Evolutionary conservation across 2,888 invertebrate species (phyloP).

Genomic region (Prosopocoilus inquinatus): DNA sequence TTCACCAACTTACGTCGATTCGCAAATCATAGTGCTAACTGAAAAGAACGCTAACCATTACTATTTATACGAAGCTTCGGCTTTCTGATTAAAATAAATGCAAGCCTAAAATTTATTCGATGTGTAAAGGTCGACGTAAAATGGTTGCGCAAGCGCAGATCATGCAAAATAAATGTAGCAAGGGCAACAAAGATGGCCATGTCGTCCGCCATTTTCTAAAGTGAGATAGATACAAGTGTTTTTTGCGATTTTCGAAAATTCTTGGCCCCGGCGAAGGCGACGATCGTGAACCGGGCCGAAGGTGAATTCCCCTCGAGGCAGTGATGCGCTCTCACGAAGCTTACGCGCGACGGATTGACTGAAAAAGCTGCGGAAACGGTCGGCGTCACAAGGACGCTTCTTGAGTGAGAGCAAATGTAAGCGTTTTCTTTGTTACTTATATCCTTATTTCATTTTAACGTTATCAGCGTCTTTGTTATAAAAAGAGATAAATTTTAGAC

Average conservation of each 20-base stretch:
- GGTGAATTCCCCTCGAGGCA: conserved; percentile 7
- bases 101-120: too few species aligned
- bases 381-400: conserved; percentile 33
- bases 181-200: conserved; percentile 52
- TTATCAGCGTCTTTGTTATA: conserved; percentile 53
- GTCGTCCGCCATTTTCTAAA: conserved; percentile 54
- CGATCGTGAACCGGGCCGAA: not conserved
- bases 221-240: conserved; percentile 52
- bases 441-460: conserved; percentile 52
- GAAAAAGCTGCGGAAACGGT: conserved; percentile 11
- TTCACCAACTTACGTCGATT: too few species aligned
- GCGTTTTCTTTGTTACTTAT: conserved; percentile 52
- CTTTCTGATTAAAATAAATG: too few species aligned
- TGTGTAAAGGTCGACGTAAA: not conserved
- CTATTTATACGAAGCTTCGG: too few species aligned
- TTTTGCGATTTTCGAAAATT: conserved; percentile 41
- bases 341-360: conserved; percentile 5
- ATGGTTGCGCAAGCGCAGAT: conserved; percentile 19
- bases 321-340: conserved; percentile 6
- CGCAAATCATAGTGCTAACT: too few species aligned
- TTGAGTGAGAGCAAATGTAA: conserved; percentile 47
- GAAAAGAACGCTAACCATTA: too few species aligned
- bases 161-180: conserved; percentile 22
- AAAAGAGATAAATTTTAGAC: conserved; percentile 51
- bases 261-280: conserved; percentile 14